Percentiles rank a stretch among this genome's conserved stretches.
These are phyloP conservation scores for Danio albolineatus DNA, from an alignment of 2,797 vertebrate species.

Conservation along the genomic window DNA sequence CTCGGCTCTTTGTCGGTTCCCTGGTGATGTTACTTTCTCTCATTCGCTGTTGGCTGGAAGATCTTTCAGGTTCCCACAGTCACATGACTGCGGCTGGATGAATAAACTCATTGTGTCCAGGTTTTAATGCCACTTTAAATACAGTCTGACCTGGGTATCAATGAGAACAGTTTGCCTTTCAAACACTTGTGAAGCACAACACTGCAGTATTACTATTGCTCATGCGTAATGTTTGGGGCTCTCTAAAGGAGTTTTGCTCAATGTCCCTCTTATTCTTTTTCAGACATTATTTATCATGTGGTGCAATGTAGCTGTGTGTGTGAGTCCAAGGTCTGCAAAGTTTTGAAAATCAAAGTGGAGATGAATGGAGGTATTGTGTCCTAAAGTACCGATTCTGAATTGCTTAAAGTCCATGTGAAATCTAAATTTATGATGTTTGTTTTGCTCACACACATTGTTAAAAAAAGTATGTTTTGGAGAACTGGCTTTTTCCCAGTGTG, in stretches of 20 bases:
- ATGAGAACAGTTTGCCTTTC: neutral
- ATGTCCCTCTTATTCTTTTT: neutral
- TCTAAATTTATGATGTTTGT: too few relatives aligned
- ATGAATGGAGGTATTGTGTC: too few relatives aligned
- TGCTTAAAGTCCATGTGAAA: too few relatives aligned
- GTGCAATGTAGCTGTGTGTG: too few relatives aligned
- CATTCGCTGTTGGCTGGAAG: constrained; percentile 52
- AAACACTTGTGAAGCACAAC: neutral
- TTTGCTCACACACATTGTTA: too few relatives aligned
- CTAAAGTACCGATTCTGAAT: too few relatives aligned
- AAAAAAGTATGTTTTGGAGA: too few relatives aligned
- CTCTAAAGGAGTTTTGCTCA: neutral
- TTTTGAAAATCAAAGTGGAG: too few relatives aligned
- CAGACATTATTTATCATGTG: neutral
- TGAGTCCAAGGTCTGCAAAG: neutral
- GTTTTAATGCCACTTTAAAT: constrained; percentile 63
- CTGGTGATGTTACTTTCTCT: constrained; percentile 22
- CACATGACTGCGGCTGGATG: constrained; percentile 66
- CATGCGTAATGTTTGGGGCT: neutral
- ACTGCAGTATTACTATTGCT: neutral
- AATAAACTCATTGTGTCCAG: constrained; percentile 73
- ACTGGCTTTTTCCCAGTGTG: too few relatives aligned
- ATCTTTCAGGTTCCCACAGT: constrained; percentile 72
- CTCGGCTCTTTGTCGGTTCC: constrained; percentile 25
- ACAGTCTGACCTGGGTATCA: constrained; percentile 59